Evolutionary conservation across 2,113 vertebrate genomes (phyloP).

Genomic region (Apaloderma vittatum): DNA sequence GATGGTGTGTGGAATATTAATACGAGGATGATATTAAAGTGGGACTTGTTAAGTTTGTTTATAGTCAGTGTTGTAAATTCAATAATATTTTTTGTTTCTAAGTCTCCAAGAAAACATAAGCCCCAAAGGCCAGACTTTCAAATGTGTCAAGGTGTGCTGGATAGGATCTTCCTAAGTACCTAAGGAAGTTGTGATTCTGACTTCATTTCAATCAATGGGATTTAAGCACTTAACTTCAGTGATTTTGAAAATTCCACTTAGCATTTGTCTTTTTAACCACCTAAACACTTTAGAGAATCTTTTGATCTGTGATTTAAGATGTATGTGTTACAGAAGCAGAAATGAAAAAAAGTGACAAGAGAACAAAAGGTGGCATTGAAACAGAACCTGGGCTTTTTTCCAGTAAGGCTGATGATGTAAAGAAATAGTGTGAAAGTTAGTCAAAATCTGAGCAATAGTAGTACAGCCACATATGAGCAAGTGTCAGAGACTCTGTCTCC

Average conservation of each 20-base stretch:
- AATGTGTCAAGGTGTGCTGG: neutral
- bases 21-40: neutral
- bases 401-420: neutral
- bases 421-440: neutral
- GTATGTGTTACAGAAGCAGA: neutral
- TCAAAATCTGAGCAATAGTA: neutral
- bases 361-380: neutral
- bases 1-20: neutral
- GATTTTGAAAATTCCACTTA: neutral
- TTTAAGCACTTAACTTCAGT: neutral
- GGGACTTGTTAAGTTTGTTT: neutral
- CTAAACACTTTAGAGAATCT: neutral
- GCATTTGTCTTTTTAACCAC: neutral
- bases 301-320: neutral
- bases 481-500: neutral
- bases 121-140: neutral
- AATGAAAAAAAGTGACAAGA: neutral
- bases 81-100: neutral
- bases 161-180: neutral
- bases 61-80: neutral
- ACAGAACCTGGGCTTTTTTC: neutral
- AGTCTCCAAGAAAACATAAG: neutral
- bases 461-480: neutral
- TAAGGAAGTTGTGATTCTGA: neutral
- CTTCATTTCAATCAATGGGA: neutral